Base-by-base conservation (phyloP, 2,113 vertebrate genomes). In the Ceratotherium simum region DNA sequence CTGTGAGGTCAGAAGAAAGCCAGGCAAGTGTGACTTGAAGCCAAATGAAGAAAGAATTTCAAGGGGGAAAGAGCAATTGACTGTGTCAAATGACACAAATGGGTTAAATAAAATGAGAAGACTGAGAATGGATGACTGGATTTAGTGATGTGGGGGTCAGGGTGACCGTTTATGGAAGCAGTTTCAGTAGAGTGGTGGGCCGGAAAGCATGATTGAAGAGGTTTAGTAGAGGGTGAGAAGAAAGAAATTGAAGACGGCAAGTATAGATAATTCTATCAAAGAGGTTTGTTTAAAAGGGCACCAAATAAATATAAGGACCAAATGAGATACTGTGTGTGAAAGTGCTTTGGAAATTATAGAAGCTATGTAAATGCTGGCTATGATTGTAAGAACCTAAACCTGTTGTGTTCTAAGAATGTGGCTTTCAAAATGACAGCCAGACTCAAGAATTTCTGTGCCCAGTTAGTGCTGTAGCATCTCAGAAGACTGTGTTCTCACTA, bases 41-140 rank as follows among this genome's bases (percentile, higher is more conserved):
- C 25, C 83, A 95, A 93, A 54, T 33, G 54, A 96, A 91, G 70
- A 96, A 96, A 96, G 62, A 90, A 95, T 81, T 67, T 92, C 84
- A 62, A 97, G 56, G 7, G 58, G 27, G 46, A 95, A 9, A 88
- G 33, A 87, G 79, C 39, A 20, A 56, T 84, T 67, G 11, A n/a
- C 79, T 70, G 25, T 88, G 39, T 60, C 83, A 65, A 95, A 91
- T 82, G 42, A 83, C 39, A 94, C 70, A 54, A 20, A 39, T 51
- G 36, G 80, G 54, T 62, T 75, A 85, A 54, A 54, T 11, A 31
- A 87, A 88, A 69, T 17, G 51, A 58, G 54, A 67, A 94, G 84
- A 84, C 58, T 33, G 65, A 76, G 46, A 92, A 92, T 8, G 79
- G 36, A 87, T 31, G 6, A 67, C 29, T 48, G 67, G 56, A 80